These are phyloP conservation scores for Patagioenas fasciata DNA, from an alignment of 2,113 vertebrate species.

Conservation along the genomic window DNA sequence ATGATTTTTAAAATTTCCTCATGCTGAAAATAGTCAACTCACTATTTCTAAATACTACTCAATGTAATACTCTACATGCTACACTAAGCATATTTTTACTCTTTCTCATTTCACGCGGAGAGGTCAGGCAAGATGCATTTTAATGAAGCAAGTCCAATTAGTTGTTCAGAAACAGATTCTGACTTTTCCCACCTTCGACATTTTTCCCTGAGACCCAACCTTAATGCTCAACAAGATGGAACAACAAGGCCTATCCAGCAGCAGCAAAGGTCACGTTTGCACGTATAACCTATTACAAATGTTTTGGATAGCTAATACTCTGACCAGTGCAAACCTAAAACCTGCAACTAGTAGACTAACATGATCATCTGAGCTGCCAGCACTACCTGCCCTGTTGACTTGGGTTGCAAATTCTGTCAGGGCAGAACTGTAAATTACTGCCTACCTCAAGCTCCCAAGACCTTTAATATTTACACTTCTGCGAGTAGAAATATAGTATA, in stretches of 20 bases:
- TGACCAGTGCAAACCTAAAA: conserved; percentile 31
- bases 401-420: not conserved
- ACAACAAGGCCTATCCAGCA: not conserved
- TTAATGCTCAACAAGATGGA: not conserved
- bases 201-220: not conserved
- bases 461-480: not conserved
- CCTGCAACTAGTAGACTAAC: not conserved
- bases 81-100: not conserved
- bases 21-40: not conserved
- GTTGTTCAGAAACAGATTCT: not conserved
- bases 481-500: not conserved
- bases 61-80: not conserved
- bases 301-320: conserved; percentile 29
- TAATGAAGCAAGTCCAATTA: not conserved
- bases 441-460: not conserved
- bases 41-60: not conserved
- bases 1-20: not conserved
- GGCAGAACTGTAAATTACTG: not conserved
- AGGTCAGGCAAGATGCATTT: not conserved
- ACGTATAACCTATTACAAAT: conserved; percentile 3
- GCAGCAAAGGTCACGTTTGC: conserved; percentile 8
- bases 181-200: not conserved
- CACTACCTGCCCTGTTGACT: not conserved
- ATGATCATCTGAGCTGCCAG: not conserved
- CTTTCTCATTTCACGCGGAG: not conserved